phyloP scores from a whole-genome alignment of 2,888 invertebrate species.

The Ferrisia virgata region DNA sequence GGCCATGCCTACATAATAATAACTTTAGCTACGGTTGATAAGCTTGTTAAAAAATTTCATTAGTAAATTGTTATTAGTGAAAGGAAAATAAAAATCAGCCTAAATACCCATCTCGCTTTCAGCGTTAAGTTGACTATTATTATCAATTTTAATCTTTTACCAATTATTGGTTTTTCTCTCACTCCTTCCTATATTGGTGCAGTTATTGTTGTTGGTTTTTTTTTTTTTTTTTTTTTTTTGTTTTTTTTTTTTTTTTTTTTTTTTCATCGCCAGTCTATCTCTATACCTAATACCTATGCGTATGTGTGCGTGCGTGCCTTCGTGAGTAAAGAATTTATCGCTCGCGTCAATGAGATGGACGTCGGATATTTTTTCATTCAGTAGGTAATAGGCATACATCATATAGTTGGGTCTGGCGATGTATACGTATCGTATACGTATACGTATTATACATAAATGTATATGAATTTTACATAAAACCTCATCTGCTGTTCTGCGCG shows the following conservation, averaged over 20 bases:
- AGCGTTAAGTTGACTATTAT: slow-evolving; percentile 24
- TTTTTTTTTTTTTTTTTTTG: neutral
- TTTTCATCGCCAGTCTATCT: neutral
- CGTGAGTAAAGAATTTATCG: slow-evolving; percentile 22
- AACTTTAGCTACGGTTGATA: slow-evolving; percentile 43
- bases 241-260: neutral
- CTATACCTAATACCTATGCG: too few species aligned
- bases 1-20: slow-evolving; percentile 45
- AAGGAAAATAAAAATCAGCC: slow-evolving; percentile 19
- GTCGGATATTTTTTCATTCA: neutral
- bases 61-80: slow-evolving; percentile 42
- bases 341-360: neutral
- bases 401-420: neutral
- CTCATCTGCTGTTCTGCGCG: neutral
- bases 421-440: neutral
- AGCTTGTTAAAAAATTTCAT: slow-evolving; percentile 44
- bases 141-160: slow-evolving; percentile 42
- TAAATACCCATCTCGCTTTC: slow-evolving; percentile 28
- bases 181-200: too few species aligned
- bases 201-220: neutral
- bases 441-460: neutral
- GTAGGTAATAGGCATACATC: neutral
- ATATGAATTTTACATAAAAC: neutral
- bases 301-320: neutral
- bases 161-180: slow-evolving; percentile 33